These are phyloP conservation scores for Eurypyga helias DNA, from an alignment of 2,113 vertebrate genomes.

Conservation along the genomic window DNA sequence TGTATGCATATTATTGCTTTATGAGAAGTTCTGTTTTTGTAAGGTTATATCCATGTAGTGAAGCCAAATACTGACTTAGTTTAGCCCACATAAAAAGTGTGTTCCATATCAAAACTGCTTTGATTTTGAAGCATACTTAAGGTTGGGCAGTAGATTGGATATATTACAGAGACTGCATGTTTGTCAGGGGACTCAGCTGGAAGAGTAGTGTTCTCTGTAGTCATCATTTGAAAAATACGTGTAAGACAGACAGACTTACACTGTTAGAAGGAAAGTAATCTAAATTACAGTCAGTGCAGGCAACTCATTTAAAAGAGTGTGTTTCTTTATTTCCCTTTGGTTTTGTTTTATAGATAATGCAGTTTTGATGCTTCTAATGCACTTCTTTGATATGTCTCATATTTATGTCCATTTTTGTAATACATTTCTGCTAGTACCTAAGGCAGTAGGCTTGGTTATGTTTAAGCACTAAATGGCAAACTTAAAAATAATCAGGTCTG, in stretches of 20 bases:
- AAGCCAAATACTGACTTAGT: background rate
- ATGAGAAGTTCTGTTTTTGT: background rate
- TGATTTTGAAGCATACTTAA: background rate
- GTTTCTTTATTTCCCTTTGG: background rate
- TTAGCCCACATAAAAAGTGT: background rate
- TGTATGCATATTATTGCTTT: background rate
- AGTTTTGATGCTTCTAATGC: conserved; percentile 5
- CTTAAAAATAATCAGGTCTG: background rate
- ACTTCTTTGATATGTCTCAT: background rate
- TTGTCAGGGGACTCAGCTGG: background rate
- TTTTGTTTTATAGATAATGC: background rate
- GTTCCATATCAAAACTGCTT: background rate
- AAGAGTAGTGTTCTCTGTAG: background rate
- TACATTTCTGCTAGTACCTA: background rate
- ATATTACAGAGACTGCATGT: background rate
- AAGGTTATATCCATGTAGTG: background rate
- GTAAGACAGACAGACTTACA: background rate
- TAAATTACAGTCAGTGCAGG: background rate
- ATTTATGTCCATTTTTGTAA: background rate
- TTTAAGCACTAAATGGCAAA: background rate
- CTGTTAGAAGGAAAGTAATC: background rate
- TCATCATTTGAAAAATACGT: background rate
- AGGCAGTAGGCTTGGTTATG: background rate
- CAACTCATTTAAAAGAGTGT: background rate
- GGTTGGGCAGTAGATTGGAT: background rate